Percentiles rank a stretch among this genome's conserved stretches.
Conservation (phyloP, 2,888 invertebrate species). For the Dicyrtomina minuta region DNA sequence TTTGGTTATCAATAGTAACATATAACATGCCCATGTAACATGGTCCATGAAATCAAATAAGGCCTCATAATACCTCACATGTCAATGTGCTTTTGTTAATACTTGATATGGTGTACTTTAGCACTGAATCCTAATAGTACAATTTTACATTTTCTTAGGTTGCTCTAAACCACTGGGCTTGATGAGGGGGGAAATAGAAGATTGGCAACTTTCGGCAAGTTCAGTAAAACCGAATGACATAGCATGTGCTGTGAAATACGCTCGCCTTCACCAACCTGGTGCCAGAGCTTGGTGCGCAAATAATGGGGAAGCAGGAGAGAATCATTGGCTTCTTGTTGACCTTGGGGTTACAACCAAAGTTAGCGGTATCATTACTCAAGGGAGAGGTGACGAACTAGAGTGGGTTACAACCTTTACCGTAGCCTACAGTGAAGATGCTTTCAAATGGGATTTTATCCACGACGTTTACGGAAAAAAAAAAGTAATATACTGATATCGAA, state of each 20-base stretch:
- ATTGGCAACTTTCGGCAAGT: conserved; percentile 62
- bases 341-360: conserved; percentile 60
- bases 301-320: conserved; percentile 56
- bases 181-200: conserved; percentile 59
- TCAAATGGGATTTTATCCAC: conserved; percentile 59
- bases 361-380: conserved; percentile 50
- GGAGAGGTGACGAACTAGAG: conserved; percentile 60
- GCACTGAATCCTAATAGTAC: too few relatives aligned
- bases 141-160: too few relatives aligned
- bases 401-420: conserved; percentile 61
- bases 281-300: conserved; percentile 61
- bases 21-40: too few relatives aligned
- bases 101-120: too few relatives aligned
- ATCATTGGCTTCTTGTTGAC: conserved; percentile 61
- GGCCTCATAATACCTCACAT: too few relatives aligned
- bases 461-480: conserved; percentile 60
- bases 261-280: conserved; percentile 59
- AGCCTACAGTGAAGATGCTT: conserved; percentile 60
- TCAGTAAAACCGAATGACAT: conserved; percentile 57
- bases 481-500: conserved; percentile 53
- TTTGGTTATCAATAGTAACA: too few relatives aligned
- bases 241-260: conserved; percentile 59
- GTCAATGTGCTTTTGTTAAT: too few relatives aligned
- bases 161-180: conserved; percentile 58
- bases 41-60: too few relatives aligned